Conservation (phyloP, 2,888 invertebrate genomes). For the Cerceris rybyensis region DNA sequence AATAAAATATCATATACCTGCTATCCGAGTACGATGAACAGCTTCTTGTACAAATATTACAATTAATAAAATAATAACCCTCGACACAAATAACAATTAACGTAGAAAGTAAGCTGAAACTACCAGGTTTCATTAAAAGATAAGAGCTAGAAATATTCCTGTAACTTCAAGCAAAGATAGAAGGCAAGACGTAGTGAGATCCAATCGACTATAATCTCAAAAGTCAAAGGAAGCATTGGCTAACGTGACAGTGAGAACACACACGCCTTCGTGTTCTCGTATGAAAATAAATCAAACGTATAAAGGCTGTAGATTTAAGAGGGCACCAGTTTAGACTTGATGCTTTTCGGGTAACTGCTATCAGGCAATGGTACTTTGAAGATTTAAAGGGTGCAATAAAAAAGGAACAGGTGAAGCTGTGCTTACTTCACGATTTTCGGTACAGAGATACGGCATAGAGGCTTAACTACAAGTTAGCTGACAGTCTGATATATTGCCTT, state of each 20-base stretch:
- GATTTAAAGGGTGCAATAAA: slow-evolving; percentile 42
- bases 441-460: slow-evolving; percentile 14
- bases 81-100: too few species aligned
- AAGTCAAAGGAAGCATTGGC: slow-evolving; percentile 12
- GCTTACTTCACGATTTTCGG: slow-evolving; percentile 18
- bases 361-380: slow-evolving; percentile 32
- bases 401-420: slow-evolving; percentile 6
- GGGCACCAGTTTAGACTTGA: slow-evolving; percentile 22
- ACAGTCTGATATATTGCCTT: not conserved
- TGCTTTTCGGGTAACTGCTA: slow-evolving; percentile 30
- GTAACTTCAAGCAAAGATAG: not conserved
- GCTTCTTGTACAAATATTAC: too few species aligned
- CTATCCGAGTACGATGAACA: too few species aligned
- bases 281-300: slow-evolving; percentile 47
- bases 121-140: too few species aligned
- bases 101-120: too few species aligned
- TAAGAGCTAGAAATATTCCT: not conserved
- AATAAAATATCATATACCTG: too few species aligned
- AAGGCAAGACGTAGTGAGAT: not conserved
- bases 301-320: slow-evolving; percentile 41
- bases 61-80: too few species aligned
- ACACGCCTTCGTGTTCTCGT: slow-evolving; percentile 10
- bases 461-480: slow-evolving; percentile 8
- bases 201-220: slow-evolving; percentile 25
- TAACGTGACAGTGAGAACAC: slow-evolving; percentile 5